Evolutionary conservation across 1,140 invertebrate genomes (phyloP).

Genomic region (Plodia interpunctella): DNA sequence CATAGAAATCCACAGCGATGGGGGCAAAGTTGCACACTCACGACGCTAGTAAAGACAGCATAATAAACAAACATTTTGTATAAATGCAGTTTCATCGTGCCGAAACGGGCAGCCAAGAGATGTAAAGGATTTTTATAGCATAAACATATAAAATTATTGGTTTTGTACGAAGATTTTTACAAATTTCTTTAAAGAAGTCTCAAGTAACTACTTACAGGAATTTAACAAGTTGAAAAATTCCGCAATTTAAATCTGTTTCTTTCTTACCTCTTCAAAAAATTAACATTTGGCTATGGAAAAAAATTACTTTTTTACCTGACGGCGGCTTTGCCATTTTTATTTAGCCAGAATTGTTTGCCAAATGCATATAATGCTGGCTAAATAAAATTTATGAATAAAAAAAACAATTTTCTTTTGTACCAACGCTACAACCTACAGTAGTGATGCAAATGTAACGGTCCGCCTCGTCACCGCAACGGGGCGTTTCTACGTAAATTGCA

Average conservation of each 20-base stretch:
- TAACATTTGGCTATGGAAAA: too few relatives aligned
- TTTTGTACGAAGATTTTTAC: too few relatives aligned
- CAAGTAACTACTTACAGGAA: too few relatives aligned
- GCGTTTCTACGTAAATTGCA: slow-evolving; percentile 29
- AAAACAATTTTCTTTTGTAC: not conserved
- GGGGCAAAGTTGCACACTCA: slow-evolving; percentile 35
- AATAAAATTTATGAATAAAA: not conserved
- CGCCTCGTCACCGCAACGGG: slow-evolving; percentile 31
- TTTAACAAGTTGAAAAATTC: too few relatives aligned
- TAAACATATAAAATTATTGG: too few relatives aligned
- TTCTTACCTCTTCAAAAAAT: too few relatives aligned
- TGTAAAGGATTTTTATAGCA: not conserved
- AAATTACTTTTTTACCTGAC: too few relatives aligned
- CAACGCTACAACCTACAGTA: not conserved
- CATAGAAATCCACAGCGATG: slow-evolving; percentile 27
- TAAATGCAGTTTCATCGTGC: slow-evolving; percentile 14
- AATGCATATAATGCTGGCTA: too few relatives aligned
- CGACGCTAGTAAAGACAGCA: slow-evolving; percentile 18
- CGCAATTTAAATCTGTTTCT: too few relatives aligned
- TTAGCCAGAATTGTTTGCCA: too few relatives aligned
- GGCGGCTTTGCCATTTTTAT: too few relatives aligned
- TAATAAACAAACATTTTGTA: slow-evolving; percentile 17
- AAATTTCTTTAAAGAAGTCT: too few relatives aligned
- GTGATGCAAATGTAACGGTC: slow-evolving; percentile 44
- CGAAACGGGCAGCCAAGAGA: slow-evolving; percentile 11